Percentiles rank a stretch among this genome's conserved stretches.
These are phyloP conservation scores for Apocrypta bakeri DNA, from an alignment of 1,140 invertebrate species.

Conservation along the genomic window DNA sequence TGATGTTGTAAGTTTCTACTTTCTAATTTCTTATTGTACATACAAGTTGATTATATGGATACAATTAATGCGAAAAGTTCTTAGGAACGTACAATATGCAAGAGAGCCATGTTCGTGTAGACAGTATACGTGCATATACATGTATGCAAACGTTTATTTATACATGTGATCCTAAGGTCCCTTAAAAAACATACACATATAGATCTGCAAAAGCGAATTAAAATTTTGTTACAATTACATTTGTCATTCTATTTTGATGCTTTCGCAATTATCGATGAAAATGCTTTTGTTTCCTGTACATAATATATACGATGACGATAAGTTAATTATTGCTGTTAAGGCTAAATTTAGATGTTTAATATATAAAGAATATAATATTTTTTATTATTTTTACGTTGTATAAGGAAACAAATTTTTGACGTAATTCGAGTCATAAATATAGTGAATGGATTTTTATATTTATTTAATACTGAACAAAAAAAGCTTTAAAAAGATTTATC, in stretches of 20 bases:
- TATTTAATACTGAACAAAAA: conserved; percentile 21
- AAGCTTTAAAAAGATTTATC: conserved; percentile 22
- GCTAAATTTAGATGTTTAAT: conserved; percentile 10
- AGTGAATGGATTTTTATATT: neutral
- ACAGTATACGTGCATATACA: too few relatives aligned
- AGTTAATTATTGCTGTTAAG: conserved; percentile 12
- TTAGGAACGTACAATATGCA: too few relatives aligned
- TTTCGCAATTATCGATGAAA: neutral
- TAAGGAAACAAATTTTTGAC: neutral
- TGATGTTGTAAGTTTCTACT: too few relatives aligned
- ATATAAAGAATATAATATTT: too few relatives aligned
- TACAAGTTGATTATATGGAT: too few relatives aligned
- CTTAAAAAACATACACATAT: conserved; percentile 11
- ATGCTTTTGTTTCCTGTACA: conserved; percentile 16
- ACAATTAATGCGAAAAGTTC: too few relatives aligned
- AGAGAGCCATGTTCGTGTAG: too few relatives aligned
- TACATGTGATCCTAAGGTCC: too few relatives aligned
- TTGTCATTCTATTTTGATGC: conserved; percentile 24
- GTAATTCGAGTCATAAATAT: conserved; percentile 21
- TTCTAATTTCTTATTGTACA: neutral
- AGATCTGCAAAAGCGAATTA: conserved; percentile 49
- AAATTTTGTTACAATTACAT: conserved; percentile 53
- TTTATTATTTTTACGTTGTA: conserved; percentile 15
- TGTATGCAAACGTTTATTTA: too few relatives aligned
- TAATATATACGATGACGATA: conserved; percentile 32